Base-by-base conservation (phyloP, 1,140 invertebrate species). In the Mizuhopecten yessoensis region DNA sequence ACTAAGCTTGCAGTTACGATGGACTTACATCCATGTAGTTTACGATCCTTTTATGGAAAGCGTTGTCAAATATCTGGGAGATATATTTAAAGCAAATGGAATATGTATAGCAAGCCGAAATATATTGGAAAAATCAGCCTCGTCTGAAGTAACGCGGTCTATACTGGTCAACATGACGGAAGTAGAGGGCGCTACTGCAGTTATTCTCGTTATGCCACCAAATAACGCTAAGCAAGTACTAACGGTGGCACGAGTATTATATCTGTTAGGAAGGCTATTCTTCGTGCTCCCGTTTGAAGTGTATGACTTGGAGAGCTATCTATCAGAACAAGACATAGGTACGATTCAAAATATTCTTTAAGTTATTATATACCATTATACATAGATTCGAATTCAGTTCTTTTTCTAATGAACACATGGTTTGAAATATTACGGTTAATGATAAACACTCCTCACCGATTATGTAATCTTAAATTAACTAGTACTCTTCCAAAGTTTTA, bases 131-230 rank as follows among this genome's bases (percentile, higher is more conserved):
- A 17, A 3, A 29, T 75, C 57, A 5, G 23, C 23, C 11, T 75
- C 57, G 1, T 29, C 57, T 13, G 57, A 75, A 1, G 5, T 75
- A 2, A 75, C 57, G n/a, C 57, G 57, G 23, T 75, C 57, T 29
- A 75, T n/a, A 0, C 11, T 75, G n/a, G 29, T 75, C 33, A 33
- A 90, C 86, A 90, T 90, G 89, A 34, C 86, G 34, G 34, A 45
- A 15, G 34, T 86, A 33, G 86, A 90, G 33, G 89, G 89, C 20
- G 89, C 89, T n/a, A 45, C 86, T 39, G 89, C 34, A n/a, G 89
- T 90, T 20, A 45, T 87, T 23, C 34, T 90, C 3, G 33, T 90
- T n/a, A 42, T 42, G 17, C n/a, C 89, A 33, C 33, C n/a, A 11
- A 23, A 15, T 49, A 57, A 34, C 13, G 39, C 45, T 34, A 86